Evolutionary conservation across 2,113 vertebrate species (phyloP), one percentile per base, ranked within the genome.

Genomic region (Menidia beryllina): DNA sequence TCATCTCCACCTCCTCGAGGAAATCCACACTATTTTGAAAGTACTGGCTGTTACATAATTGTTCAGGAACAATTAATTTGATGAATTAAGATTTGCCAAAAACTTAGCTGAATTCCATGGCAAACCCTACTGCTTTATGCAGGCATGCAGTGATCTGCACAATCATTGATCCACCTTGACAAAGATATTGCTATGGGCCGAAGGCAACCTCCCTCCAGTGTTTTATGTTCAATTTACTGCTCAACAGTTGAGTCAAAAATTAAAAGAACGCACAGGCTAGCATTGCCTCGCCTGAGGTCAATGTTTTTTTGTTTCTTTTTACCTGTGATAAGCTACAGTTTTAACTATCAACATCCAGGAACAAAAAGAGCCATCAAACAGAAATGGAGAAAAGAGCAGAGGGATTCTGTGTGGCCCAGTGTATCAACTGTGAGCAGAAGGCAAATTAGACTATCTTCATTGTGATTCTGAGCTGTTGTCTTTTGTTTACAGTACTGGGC

Each of bases 381-480:
- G 34, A 69, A 26, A 67, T 26, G 13, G 21, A 66, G 24, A 57
- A 61, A 74, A 53, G 41, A 34, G 19, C 45, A 72, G 50, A 75
- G 52, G 51, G 61, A 72, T 48, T 66, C 50, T n/a, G 15, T 60
- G 51, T 79, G 59, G 71, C 75, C 64, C 67, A 25, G 61, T 58
- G 81, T 79, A 75, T 85, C 72, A 34, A 52, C 71, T 72, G 59
- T 81, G 83, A 89, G 83, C 83, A 80, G 83, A 84, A 79, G 77
- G 69, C 72, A 75, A 89, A 90, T 77, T 69, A 85, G 73, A 39
- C 63, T 62, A 63, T 83, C 80, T 83, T 86, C 77, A 92, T 90
- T 89, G 82, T 76, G 82, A 91, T 91, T 89, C 85, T 82, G 82
- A 63, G 54, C 51, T 81, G 39, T 47, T 81, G 82, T 69, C 76